Base-by-base conservation (phyloP, 1,140 invertebrate genomes). In the Hesperophylax magnus region DNA sequence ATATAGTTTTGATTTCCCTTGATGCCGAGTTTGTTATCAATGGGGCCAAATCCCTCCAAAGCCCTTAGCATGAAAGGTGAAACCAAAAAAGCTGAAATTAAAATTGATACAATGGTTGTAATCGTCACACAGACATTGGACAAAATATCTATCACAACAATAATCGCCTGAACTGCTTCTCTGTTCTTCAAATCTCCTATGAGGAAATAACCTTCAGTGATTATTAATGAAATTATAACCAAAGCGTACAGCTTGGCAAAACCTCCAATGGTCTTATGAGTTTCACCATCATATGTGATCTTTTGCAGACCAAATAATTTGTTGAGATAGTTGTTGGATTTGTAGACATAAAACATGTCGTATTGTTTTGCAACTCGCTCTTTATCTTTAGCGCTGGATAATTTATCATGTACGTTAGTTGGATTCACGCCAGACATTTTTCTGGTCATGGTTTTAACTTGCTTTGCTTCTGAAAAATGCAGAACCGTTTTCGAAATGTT, bases 11-110 rank as follows among this genome's bases (percentile, higher is more conserved):
- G 53, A 14, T 75, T 79, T 22, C 72, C 53, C 7, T 8, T 24
- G 47, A 78, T 78, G 15, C 76, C 61, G 6, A 83, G 76, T 54
- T 83, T 78, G 58, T 78, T 58, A 53, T 83, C 81, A 2, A 83
- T 61, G 17, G 74, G 58, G 39, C 52, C 71, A 20, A 83, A 80
- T 5, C 69, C 47, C 60, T 79, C 17, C 24, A 79, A 61, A 79
- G 67, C 78, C 17, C 69, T 65, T 2, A 79, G 18, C 18, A 79
- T 52, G 67, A 72, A 79, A 15, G 78, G 67, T 61, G 78, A 74
- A n/a, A 58, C 34, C 18, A 79, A 34, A 22, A 79, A 72, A 60
- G 78, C 63, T 9, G 56, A 56, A 18, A 79, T 24, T 20, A 79
- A 20, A 5, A 79, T 79, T n/a, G 78, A 79, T n/a, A 79, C 24